These are phyloP conservation scores for Lanius collurio DNA, from an alignment of 2,113 vertebrate species.

Conservation along the genomic window DNA sequence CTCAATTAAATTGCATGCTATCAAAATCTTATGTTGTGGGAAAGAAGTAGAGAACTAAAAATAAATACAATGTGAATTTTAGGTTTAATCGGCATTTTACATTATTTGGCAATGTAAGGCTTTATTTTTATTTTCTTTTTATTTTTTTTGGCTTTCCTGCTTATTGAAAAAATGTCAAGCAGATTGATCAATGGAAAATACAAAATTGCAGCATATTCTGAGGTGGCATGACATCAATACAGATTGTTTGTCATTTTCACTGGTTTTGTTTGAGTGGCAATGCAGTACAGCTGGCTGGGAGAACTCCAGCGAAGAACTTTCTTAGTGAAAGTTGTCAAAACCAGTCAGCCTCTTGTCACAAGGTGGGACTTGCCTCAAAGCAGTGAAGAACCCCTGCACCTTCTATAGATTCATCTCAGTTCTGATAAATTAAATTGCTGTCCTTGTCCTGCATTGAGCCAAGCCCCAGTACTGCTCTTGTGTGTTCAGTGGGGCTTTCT, in stretches of 20 bases:
- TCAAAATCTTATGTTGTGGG: neutral
- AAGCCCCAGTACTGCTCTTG: neutral
- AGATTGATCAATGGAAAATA: neutral
- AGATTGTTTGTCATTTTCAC: neutral
- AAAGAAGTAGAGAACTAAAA: neutral
- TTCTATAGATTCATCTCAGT: neutral
- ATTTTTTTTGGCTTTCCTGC: neutral
- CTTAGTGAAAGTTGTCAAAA: neutral
- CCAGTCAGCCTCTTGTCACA: neutral
- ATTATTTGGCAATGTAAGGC: neutral
- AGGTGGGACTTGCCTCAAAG: neutral
- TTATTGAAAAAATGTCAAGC: neutral
- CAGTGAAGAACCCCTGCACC: neutral
- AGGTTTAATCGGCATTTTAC: neutral
- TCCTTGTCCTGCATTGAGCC: neutral
- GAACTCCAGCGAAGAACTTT: neutral
- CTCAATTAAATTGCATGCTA: constrained; percentile 14
- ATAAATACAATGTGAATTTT: neutral
- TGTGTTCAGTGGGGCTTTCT: neutral
- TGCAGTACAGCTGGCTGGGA: neutral
- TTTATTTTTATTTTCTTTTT: neutral
- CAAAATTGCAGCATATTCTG: neutral
- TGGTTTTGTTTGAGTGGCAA: neutral
- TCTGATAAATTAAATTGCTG: neutral
- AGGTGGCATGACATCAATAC: neutral